phyloP scores from a whole-genome alignment of 1,140 invertebrate genomes.

The Listronotus bonariensis region DNA sequence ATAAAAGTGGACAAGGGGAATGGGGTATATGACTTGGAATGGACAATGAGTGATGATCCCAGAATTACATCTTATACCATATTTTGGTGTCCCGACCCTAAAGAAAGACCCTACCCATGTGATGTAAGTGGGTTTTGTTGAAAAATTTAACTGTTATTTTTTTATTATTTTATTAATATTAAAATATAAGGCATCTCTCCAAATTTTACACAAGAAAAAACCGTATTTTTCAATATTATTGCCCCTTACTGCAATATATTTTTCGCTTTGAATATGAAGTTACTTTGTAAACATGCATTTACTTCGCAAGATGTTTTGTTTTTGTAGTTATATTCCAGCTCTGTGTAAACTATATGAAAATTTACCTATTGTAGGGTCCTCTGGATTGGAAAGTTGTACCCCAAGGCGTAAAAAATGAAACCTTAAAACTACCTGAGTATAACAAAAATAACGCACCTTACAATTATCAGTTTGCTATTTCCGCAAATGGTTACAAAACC shows the following conservation, averaged over 20 bases:
- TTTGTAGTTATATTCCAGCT: too few species aligned
- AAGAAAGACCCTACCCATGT: slow-evolving; percentile 66
- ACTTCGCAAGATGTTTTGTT: too few species aligned
- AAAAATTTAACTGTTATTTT: too few species aligned
- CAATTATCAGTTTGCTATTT: slow-evolving; percentile 72
- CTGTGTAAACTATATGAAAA: too few species aligned
- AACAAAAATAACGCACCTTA: slow-evolving; percentile 49
- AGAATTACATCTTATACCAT: slow-evolving; percentile 68
- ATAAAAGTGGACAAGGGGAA: slow-evolving; percentile 71
- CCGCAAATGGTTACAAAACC: slow-evolving; percentile 65
- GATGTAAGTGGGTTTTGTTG: too few species aligned
- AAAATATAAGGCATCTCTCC: too few species aligned
- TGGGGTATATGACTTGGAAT: slow-evolving; percentile 72
- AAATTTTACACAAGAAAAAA: too few species aligned
- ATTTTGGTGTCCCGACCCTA: slow-evolving; percentile 71
- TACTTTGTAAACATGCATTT: too few species aligned
- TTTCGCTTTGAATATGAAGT: too few species aligned
- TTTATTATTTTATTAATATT: too few species aligned
- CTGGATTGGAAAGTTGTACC: slow-evolving; percentile 63
- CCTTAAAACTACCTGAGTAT: slow-evolving; percentile 38
- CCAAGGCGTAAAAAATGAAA: slow-evolving; percentile 59
- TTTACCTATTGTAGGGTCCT: slow-evolving; percentile 52
- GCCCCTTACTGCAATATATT: too few species aligned
- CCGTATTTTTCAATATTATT: too few species aligned
- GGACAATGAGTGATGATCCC: slow-evolving; percentile 61